Conservation (phyloP, 2,888 invertebrate species). For the Oxycera nigricornis region DNA sequence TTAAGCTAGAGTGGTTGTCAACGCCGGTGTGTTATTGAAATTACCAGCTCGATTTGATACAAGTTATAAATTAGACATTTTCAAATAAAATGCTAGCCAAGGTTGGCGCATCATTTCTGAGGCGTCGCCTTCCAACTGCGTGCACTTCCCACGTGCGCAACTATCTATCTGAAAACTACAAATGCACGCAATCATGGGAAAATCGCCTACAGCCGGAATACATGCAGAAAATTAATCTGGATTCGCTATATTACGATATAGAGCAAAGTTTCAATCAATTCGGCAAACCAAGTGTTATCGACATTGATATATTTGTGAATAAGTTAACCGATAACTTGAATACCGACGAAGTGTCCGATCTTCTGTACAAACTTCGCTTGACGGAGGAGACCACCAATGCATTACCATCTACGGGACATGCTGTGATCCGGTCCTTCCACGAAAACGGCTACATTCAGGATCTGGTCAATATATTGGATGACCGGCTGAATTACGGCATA, state of each 20-base stretch:
- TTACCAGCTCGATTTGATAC: not conserved
- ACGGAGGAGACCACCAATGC: conserved; percentile 75
- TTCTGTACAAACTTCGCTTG: conserved; percentile 74
- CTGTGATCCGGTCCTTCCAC: conserved; percentile 71
- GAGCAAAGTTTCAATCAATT: conserved; percentile 71
- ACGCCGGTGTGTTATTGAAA: not conserved
- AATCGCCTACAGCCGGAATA: conserved; percentile 69
- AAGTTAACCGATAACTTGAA: conserved; percentile 66
- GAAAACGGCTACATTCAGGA: conserved; percentile 62
- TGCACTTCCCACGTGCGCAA: conserved; percentile 55
- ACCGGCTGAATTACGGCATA: conserved; percentile 86
- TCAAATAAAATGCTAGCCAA: conserved; percentile 12
- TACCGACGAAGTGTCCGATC: conserved; percentile 75
- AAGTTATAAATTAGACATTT: too few species aligned
- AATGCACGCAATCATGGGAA: conserved; percentile 76
- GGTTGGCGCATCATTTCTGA: not conserved
- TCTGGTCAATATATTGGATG: conserved; percentile 75
- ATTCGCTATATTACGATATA: conserved; percentile 74
- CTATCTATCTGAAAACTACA: conserved; percentile 76
- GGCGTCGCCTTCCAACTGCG: not conserved
- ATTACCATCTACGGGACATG: conserved; percentile 83
- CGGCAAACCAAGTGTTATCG: conserved; percentile 75
- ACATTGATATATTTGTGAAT: conserved; percentile 84
- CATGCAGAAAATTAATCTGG: conserved; percentile 69
- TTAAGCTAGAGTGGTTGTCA: not conserved